These are phyloP conservation scores for Agrypnus murinus DNA, from an alignment of 2,888 invertebrate genomes.

Conservation along the genomic window DNA sequence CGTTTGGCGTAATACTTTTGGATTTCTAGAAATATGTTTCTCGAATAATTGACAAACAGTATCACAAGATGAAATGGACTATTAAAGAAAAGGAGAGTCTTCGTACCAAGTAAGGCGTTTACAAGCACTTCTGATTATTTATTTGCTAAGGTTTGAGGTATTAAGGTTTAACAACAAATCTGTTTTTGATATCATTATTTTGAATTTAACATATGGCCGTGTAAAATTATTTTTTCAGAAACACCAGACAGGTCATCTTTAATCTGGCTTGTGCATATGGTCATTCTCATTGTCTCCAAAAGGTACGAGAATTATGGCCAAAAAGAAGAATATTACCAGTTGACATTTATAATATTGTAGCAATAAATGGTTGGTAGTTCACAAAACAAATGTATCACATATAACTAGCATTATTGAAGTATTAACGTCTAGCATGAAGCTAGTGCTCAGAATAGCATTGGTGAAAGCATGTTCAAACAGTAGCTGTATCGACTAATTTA, in stretches of 20 bases:
- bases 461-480: no score
- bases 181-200: no score
- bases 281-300: not conserved
- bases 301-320: not conserved
- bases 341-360: slow-evolving; percentile 3
- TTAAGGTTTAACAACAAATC: no score
- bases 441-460: no score
- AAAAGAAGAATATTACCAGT: not conserved
- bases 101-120: slow-evolving; percentile 5
- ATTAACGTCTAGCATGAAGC: no score
- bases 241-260: not conserved
- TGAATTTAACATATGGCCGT: no score
- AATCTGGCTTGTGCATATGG: slow-evolving; percentile 17
- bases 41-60: not conserved
- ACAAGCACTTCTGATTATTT: no score
- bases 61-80: not conserved
- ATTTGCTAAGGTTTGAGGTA: no score
- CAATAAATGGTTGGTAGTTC: not conserved
- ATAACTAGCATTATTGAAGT: no score
- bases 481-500: no score
- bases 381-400: no score
- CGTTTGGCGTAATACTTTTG: not conserved
- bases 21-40: slow-evolving; percentile 15
- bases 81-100: not conserved
- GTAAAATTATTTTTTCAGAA: no score